These are phyloP conservation scores for Hoplodrina ambigua DNA, from an alignment of 2,888 invertebrate genomes.

Conservation along the genomic window DNA sequence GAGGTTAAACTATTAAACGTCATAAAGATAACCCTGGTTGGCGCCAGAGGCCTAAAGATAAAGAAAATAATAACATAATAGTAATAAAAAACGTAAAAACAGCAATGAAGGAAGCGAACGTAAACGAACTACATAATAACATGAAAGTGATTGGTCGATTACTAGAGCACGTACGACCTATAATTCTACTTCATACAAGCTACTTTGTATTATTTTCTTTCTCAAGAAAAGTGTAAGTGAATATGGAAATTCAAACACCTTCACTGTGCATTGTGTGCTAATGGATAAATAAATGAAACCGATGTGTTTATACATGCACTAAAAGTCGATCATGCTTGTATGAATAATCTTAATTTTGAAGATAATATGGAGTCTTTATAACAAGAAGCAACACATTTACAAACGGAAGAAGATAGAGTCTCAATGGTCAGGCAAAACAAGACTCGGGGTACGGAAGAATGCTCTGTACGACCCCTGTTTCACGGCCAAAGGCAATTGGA, in stretches of 20 bases:
- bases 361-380: neutral
- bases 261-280: conserved; percentile 42
- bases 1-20: neutral
- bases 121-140: neutral
- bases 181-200: neutral
- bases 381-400: neutral
- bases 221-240: conserved; percentile 36
- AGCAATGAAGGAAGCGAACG: neutral
- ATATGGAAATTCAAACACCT: conserved; percentile 34
- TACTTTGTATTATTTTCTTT: conserved; percentile 5
- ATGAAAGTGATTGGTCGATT: conserved; percentile 15
- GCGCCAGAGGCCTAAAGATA: neutral
- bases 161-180: conserved; percentile 7
- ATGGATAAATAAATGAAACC: conserved; percentile 16
- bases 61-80: neutral
- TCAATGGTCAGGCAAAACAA: no score
- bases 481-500: no score
- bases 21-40: neutral
- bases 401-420: neutral
- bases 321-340: neutral
- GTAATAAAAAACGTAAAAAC: neutral
- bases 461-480: no score
- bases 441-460: no score
- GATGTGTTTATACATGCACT: neutral
- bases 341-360: neutral